These are phyloP conservation scores for Cossypha heuglini DNA, from an alignment of 2,797 vertebrate species.

Conservation along the genomic window DNA sequence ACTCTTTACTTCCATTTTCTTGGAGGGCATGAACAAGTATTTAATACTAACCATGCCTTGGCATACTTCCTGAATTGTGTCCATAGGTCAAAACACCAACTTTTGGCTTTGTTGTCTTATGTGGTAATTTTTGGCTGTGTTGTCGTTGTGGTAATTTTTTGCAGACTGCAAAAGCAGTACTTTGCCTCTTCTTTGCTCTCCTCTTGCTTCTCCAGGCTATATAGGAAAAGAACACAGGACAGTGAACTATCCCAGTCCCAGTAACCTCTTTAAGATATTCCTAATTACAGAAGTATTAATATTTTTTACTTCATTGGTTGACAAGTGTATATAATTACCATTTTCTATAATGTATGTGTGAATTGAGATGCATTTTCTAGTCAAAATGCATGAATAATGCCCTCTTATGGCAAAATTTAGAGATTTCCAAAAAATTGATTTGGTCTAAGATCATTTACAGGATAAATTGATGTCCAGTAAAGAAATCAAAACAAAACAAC, in stretches of 20 bases:
- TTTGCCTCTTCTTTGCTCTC: background rate
- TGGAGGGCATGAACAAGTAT: background rate
- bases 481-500: background rate
- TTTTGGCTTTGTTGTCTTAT: background rate
- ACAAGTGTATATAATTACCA: background rate
- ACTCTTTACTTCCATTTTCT: background rate
- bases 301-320: background rate
- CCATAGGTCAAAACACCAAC: background rate
- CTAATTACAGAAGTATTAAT: background rate
- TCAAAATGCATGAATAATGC: slow-evolving; percentile 46
- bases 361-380: background rate
- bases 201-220: background rate
- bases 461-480: background rate
- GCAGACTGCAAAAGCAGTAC: background rate
- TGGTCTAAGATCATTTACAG: background rate
- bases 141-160: no score
- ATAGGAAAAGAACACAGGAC: background rate
- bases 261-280: background rate
- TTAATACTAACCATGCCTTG: background rate
- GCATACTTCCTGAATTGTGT: background rate
- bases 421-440: background rate
- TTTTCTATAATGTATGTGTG: background rate
- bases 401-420: slow-evolving; percentile 56
- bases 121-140: background rate
- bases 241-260: background rate